These are phyloP conservation scores for Paedocypris sp. DNA, from an alignment of 2,113 vertebrate species.

Conservation along the genomic window DNA sequence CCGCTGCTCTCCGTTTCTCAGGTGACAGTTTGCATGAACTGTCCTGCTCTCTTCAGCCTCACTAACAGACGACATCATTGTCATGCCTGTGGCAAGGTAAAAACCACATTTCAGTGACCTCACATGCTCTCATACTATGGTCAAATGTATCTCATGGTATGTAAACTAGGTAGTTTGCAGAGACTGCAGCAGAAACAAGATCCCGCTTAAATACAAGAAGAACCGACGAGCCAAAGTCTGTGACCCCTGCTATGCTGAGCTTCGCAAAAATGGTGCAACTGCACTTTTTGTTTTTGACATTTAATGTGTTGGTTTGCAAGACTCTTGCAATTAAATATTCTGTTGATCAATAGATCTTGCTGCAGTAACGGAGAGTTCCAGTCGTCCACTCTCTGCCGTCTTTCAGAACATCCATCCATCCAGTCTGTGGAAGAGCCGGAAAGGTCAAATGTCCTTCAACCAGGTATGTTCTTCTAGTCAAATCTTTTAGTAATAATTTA, in stretches of 20 bases:
- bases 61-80: slow-evolving; percentile 87
- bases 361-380: slow-evolving; percentile 45
- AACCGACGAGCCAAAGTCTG: slow-evolving; percentile 90
- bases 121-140: background rate
- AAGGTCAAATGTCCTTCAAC: slow-evolving; percentile 72
- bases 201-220: slow-evolving; percentile 92
- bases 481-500: too few species aligned
- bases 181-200: slow-evolving; percentile 87
- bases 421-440: slow-evolving; percentile 82
- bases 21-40: slow-evolving; percentile 95
- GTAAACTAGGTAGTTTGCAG: slow-evolving; percentile 85
- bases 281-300: background rate
- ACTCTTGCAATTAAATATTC: background rate
- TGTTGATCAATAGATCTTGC: slow-evolving; percentile 10
- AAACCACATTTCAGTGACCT: background rate
- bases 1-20: slow-evolving; percentile 81
- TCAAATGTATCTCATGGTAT: background rate
- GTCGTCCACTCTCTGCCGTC: slow-evolving; percentile 77
- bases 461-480: slow-evolving; percentile 81
- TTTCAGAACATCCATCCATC: slow-evolving; percentile 87
- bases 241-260: slow-evolving; percentile 78
- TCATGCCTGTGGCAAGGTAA: slow-evolving; percentile 90
- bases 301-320: slow-evolving; percentile 3
- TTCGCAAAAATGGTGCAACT: slow-evolving; percentile 73
- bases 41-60: slow-evolving; percentile 85